Evolutionary conservation across 1,140 invertebrate genomes (phyloP).

Genomic region (Chymomyza costata): DNA sequence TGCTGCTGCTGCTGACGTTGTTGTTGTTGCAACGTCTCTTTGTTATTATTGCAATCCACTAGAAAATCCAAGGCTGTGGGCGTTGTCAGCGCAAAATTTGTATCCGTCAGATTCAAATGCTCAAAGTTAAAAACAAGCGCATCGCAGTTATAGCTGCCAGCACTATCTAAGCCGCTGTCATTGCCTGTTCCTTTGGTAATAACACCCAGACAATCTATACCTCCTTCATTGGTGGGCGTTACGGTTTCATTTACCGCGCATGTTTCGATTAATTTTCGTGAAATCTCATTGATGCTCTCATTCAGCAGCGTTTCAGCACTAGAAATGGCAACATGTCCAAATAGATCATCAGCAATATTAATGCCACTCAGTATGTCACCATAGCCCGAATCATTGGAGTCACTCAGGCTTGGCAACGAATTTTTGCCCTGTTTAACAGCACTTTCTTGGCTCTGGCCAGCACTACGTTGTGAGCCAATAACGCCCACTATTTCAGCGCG

Average conservation of each 20-base stretch:
- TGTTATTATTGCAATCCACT: conserved; percentile 63
- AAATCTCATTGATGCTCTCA: conserved; percentile 72
- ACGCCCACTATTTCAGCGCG: conserved; percentile 71
- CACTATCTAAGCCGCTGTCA: conserved; percentile 68
- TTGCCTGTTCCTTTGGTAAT: conserved; percentile 47
- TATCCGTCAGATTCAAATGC: conserved; percentile 68
- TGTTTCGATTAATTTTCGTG: conserved; percentile 68
- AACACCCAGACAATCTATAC: conserved; percentile 36
- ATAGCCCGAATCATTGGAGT: conserved; percentile 64
- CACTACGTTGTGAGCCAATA: conserved; percentile 65
- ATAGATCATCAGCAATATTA: conserved; percentile 67
- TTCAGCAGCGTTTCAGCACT: conserved; percentile 57
- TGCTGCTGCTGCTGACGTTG: conserved; percentile 8
- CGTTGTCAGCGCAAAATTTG: conserved; percentile 26
- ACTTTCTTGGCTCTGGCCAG: neutral
- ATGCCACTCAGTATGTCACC: conserved; percentile 72
- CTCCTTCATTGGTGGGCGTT: neutral
- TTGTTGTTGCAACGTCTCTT: conserved; percentile 6
- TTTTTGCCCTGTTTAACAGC: no score
- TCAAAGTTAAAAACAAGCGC: conserved; percentile 72
- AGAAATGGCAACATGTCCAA: conserved; percentile 12
- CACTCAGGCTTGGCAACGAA: conserved; percentile 34
- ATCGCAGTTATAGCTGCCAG: conserved; percentile 58
- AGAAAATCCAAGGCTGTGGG: conserved; percentile 59
- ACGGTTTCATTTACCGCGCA: conserved; percentile 37